Conservation (phyloP, 2,888 invertebrate species). For the Anagyrus pseudococci region DNA sequence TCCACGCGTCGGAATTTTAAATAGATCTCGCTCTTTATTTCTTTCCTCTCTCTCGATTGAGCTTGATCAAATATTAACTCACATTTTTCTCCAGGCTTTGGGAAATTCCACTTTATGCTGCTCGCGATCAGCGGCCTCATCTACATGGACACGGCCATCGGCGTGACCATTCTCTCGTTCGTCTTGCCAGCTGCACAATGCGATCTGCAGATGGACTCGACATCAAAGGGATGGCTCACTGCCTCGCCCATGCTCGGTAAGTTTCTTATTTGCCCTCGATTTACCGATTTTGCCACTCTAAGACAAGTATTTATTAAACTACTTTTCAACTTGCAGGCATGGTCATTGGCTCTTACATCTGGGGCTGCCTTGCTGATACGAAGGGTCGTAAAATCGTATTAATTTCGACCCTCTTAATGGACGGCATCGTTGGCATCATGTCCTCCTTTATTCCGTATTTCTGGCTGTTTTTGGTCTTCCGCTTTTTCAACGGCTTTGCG, state of each 20-base stretch:
- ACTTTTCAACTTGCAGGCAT: conserved; percentile 66
- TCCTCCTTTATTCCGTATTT: conserved; percentile 79
- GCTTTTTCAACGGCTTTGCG: conserved; percentile 83
- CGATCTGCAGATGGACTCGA: conserved; percentile 61
- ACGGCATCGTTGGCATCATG: conserved; percentile 74
- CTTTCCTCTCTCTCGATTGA: too few species aligned
- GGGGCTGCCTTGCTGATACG: conserved; percentile 84
- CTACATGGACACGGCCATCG: conserved; percentile 67
- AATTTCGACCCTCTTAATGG: conserved; percentile 75
- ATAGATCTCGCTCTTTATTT: too few species aligned
- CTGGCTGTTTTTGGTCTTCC: conserved; percentile 74
- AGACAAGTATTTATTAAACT: conserved; percentile 4
- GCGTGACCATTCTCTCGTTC: conserved; percentile 64
- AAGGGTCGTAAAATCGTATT: conserved; percentile 79
- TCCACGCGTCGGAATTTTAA: too few species aligned
- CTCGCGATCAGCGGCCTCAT: conserved; percentile 65
- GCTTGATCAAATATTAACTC: too few species aligned
- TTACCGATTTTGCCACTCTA: too few species aligned
- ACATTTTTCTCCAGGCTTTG: conserved; percentile 59
- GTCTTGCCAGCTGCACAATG: conserved; percentile 65
- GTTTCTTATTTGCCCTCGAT: conserved; percentile 26
- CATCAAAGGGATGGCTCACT: conserved; percentile 60
- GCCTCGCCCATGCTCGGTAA: conserved; percentile 62
- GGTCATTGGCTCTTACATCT: conserved; percentile 84
- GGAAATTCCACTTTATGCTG: conserved; percentile 64